Evolutionary conservation across 1,140 invertebrate genomes (phyloP).

Genomic region (Euwallacea similis): DNA sequence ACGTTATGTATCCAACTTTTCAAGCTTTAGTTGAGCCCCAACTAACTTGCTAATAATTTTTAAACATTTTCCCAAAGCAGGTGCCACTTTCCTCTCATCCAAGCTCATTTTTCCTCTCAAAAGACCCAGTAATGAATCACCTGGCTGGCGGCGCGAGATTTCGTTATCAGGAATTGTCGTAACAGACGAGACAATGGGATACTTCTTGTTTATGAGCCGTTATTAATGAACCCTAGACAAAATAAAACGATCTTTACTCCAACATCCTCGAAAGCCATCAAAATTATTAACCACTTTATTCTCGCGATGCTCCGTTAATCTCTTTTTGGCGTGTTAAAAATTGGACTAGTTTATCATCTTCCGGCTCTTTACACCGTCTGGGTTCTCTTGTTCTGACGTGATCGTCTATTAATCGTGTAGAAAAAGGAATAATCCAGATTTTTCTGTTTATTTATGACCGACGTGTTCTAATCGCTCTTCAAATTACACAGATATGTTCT

Average conservation of each 20-base stretch:
- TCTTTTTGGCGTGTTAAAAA: slow-evolving; percentile 19
- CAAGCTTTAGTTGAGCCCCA: no score
- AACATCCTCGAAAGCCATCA: slow-evolving; percentile 16
- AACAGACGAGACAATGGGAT: slow-evolving; percentile 18
- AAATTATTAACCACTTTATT: slow-evolving; percentile 22
- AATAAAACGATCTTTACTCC: slow-evolving; percentile 22
- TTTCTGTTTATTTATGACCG: no score
- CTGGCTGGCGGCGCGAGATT: slow-evolving; percentile 1
- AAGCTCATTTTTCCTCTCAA: no score
- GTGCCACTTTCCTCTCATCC: no score
- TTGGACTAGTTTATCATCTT: slow-evolving; percentile 12
- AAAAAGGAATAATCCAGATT: no score
- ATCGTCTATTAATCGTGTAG: background rate
- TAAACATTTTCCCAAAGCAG: no score
- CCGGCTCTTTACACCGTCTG: slow-evolving; percentile 8
- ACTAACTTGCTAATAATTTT: no score
- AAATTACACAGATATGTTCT: no score
- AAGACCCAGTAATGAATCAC: slow-evolving; percentile 4
- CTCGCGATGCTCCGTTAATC: slow-evolving; percentile 9
- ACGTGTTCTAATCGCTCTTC: no score
- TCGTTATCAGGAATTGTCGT: background rate
- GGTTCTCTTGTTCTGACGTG: background rate
- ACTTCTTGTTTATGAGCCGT: slow-evolving; percentile 16
- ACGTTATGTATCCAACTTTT: no score
- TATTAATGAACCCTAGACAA: slow-evolving; percentile 23